Base-by-base conservation (phyloP, 2,888 invertebrate genomes). In the Drosophila seclusa region DNA sequence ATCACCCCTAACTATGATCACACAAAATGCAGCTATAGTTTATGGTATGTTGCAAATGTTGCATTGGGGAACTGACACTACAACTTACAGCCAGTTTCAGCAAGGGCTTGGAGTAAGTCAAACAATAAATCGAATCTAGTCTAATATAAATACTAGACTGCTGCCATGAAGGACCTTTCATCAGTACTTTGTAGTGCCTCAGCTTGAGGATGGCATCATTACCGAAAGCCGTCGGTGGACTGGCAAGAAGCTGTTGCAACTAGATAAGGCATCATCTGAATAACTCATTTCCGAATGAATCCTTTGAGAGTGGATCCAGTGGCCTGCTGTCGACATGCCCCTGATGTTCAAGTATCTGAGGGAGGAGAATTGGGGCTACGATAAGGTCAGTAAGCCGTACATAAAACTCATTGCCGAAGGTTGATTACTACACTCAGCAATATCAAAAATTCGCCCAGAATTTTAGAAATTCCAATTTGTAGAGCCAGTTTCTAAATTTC, bases 311-410 rank as follows among this genome's bases (percentile, higher is more conserved):
- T 18, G 76, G 67, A 18, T 82, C 95, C 13, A 96, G 95, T 90
- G 95, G 98, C 0, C 92, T 98, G 34, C 93, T 98, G 83, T 91
- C 98, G 54, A 31, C 5, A 95, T 98, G 95, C 96, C 96, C 93
- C 27, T 94, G 84, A 97, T 97, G 1, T 93, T 94, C 11, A 92
- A 94, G 5, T 95, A 95, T 90, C 93, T 98, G 21, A 91, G 94
- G n/a, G 93, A 95, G 1, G 94, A 95, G 60, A 95, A 94, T 62
- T 97, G 96, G 80, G 97, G 97, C 2, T 97, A 97, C 92, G 94
- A 95, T 81, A 95, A 95, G 94, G 95, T 83, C 50, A 24, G 45
- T 24, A 0, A 18, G 5, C 24, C 24, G 1, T 13, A 48, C 8
- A 16, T 27, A 27, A 7, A 16, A 8, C 4, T 48, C 16, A 48